Base-by-base conservation (phyloP, 2,113 vertebrate species). In the Sclerurus mexicanus region DNA sequence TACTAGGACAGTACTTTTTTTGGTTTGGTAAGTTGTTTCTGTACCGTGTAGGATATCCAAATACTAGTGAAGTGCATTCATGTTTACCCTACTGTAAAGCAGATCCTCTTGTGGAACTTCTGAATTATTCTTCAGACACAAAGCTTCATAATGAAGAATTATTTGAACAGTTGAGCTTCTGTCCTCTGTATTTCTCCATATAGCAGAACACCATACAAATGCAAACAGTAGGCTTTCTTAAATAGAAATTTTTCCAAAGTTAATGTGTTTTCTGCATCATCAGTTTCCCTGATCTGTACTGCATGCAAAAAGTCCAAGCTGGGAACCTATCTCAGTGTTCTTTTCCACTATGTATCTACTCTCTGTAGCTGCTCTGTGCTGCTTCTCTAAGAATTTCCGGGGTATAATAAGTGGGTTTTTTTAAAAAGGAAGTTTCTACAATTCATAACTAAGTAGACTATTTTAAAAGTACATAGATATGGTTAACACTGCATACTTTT, bases 381-480 rank as follows among this genome's bases (percentile, higher is more conserved):
- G 19, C n/a, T 84, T 58, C 27, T 62, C 17, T 60, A 40, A 55
- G 22, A 91, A 69, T 47, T 77, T 68, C 7, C 56, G 14, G 20
- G 4, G 7, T 37, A 3, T 0, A 1, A 21, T 14, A 14, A 71
- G 4, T 46, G 47, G 4, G 10, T 37, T 55, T 59, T 47, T 62
- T 31, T 60, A 33, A 12, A 39, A 76, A 47, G 1, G 3, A 55
- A 20, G 7, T 35, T 62, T 53, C 14, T 4, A 2, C 40, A 62
- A 39, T 25, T 80, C 18, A 40, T 46, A 58, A 55, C 9, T 50
- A 90, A 76, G 10, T 20, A 71, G 13, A 35, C 17, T 33, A 83
- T 40, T 49, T 2, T 1, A 17, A 50, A 73, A 63, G 7, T 16
- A 42, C 9, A 14, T 18, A 58, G 7, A 35, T 6, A 2, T 27